phyloP scores from a whole-genome alignment of 2,797 vertebrate genomes.

The Pterois miles region DNA sequence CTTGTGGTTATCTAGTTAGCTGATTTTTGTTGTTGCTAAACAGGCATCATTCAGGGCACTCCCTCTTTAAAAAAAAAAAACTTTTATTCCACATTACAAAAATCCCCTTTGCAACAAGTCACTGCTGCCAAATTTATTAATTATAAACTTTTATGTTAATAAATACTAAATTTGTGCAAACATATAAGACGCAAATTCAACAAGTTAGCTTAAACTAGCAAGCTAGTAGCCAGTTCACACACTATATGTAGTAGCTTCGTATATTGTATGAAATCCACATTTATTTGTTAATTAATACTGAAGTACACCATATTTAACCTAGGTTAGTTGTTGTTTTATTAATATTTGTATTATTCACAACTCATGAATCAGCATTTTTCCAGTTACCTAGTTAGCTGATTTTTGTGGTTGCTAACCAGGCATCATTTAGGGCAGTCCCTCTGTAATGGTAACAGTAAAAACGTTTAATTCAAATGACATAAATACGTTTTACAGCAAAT shows the following conservation, averaged over 20 bases:
- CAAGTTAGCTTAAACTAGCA: too few relatives aligned
- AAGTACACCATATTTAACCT: background rate
- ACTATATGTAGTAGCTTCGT: too few relatives aligned
- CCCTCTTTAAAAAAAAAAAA: too few relatives aligned
- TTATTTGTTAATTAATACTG: background rate
- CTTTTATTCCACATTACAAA: slow-evolving; percentile 6
- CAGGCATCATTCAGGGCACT: background rate
- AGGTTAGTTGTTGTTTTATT: background rate
- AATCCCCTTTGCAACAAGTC: too few relatives aligned
- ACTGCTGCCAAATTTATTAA: background rate
- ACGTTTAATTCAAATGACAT: slow-evolving; percentile 14
- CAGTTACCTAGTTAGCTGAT: slow-evolving; percentile 20
- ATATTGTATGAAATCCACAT: background rate
- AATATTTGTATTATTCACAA: background rate
- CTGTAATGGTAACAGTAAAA: too few relatives aligned
- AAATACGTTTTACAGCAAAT: background rate
- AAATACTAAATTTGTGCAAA: too few relatives aligned
- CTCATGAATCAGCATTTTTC: background rate
- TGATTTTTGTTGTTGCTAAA: background rate
- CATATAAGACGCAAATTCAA: too few relatives aligned
- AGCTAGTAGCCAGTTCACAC: background rate
- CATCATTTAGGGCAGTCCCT: background rate
- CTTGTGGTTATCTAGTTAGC: slow-evolving; percentile 14
- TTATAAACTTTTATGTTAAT: background rate
- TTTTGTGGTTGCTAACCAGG: background rate